A percentile compares a stretch with the other conserved stretches of the same genome.
Evolutionary conservation across 1,140 invertebrate genomes (phyloP).

Genomic region (Kradibia gibbosae): DNA sequence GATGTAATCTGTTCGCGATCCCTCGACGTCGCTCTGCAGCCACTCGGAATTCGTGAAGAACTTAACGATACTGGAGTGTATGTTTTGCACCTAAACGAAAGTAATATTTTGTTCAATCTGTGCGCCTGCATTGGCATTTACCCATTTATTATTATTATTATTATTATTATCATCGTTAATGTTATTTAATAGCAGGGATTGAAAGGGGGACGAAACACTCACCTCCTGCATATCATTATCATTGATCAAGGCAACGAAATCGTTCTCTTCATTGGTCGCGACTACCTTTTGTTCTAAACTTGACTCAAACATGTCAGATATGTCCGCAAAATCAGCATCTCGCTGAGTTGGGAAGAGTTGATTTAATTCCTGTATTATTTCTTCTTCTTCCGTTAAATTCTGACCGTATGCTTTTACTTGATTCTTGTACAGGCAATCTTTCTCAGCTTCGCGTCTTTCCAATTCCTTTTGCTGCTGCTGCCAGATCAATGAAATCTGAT

Average conservation of each 20-base stretch:
- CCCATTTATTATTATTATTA: too few relatives aligned
- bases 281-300: constrained; percentile 62
- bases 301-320: constrained; percentile 60
- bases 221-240: constrained; percentile 74
- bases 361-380: constrained; percentile 79
- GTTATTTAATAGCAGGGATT: too few relatives aligned
- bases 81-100: constrained; percentile 68
- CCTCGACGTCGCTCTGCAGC: constrained; percentile 67
- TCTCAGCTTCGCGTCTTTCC: constrained; percentile 79
- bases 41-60: constrained; percentile 75
- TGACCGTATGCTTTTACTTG: constrained; percentile 75
- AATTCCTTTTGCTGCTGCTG: constrained; percentile 81
- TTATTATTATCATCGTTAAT: too few relatives aligned
- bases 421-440: constrained; percentile 87
- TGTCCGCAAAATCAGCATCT: constrained; percentile 80
- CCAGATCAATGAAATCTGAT: constrained; percentile 81
- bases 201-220: too few relatives aligned
- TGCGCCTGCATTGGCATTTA: background rate
- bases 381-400: constrained; percentile 82
- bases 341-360: constrained; percentile 85
- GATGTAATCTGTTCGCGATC: constrained; percentile 70
- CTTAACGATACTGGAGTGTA: constrained; percentile 77
- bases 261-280: background rate
- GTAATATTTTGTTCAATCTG: too few relatives aligned
- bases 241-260: constrained; percentile 67